Conservation (phyloP, 2,113 vertebrate species). For the Thomomys bottae region DNA sequence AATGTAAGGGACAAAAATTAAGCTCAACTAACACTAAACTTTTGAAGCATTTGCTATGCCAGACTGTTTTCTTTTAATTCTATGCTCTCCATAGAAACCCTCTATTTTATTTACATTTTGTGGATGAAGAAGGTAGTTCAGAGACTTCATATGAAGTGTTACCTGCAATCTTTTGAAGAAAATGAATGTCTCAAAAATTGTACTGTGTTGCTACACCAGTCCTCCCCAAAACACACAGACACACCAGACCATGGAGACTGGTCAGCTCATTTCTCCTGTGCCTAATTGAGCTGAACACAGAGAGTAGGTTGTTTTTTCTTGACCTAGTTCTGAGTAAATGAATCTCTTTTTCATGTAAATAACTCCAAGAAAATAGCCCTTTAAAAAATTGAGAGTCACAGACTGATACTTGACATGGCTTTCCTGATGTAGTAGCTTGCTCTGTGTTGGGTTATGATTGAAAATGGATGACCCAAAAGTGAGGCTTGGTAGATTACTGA, state of each 20-base stretch:
- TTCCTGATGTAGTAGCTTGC: background rate
- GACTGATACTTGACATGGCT: background rate
- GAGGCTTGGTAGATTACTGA: background rate
- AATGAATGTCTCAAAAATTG: background rate
- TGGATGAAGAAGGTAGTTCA: background rate
- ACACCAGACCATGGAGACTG: no score
- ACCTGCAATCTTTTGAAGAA: background rate
- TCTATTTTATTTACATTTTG: background rate
- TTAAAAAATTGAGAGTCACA: background rate
- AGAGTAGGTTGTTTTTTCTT: background rate
- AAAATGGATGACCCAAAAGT: constrained; percentile 41
- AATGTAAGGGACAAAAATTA: constrained; percentile 1
- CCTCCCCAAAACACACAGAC: background rate
- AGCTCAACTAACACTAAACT: background rate
- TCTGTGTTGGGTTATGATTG: constrained; percentile 39
- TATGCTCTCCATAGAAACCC: background rate
- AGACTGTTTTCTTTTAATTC: background rate
- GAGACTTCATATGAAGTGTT: background rate
- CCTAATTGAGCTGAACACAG: background rate
- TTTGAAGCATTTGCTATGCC: background rate
- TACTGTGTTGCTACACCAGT: background rate
- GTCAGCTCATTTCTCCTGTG: background rate
- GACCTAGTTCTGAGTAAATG: background rate
- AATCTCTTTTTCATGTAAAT: background rate
- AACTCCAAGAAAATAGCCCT: background rate